These are phyloP conservation scores for Cirrhinus molitorella DNA, from an alignment of 2,797 vertebrate species.

Conservation along the genomic window DNA sequence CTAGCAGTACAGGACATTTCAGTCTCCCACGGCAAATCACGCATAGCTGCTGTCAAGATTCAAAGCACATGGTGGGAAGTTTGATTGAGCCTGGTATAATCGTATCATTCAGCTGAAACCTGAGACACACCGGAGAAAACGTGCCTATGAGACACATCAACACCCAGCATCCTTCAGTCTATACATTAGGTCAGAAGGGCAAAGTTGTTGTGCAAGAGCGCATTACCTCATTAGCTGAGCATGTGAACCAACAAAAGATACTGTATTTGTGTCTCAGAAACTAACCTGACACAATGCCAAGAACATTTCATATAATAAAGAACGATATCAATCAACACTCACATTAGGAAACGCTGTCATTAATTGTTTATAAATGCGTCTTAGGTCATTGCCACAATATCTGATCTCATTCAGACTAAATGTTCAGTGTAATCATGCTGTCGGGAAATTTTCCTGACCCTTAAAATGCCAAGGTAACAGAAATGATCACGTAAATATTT, in stretches of 20 bases:
- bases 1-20: conserved; percentile 12
- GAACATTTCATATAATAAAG: conserved; percentile 16
- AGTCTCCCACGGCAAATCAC: conserved; percentile 39
- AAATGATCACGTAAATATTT: conserved; percentile 21
- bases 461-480: conserved; percentile 4
- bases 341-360: background rate
- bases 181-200: conserved; percentile 35
- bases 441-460: conserved; percentile 1
- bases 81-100: conserved; percentile 45
- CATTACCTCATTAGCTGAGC: conserved; percentile 36
- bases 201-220: conserved; percentile 25
- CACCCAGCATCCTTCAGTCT: conserved; percentile 46
- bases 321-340: conserved; percentile 4
- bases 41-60: conserved; percentile 47
- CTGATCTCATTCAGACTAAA: conserved; percentile 28
- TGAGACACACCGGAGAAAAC: conserved; percentile 30
- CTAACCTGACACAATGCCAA: background rate
- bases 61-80: conserved; percentile 44
- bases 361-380: background rate
- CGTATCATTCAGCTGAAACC: conserved; percentile 51
- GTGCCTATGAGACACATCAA: conserved; percentile 43
- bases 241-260: conserved; percentile 27
- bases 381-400: conserved; percentile 3
- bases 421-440: background rate
- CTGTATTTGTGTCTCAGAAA: background rate